These are phyloP conservation scores for Eristalis pertinax DNA, from an alignment of 2,888 invertebrate species.

Conservation along the genomic window DNA sequence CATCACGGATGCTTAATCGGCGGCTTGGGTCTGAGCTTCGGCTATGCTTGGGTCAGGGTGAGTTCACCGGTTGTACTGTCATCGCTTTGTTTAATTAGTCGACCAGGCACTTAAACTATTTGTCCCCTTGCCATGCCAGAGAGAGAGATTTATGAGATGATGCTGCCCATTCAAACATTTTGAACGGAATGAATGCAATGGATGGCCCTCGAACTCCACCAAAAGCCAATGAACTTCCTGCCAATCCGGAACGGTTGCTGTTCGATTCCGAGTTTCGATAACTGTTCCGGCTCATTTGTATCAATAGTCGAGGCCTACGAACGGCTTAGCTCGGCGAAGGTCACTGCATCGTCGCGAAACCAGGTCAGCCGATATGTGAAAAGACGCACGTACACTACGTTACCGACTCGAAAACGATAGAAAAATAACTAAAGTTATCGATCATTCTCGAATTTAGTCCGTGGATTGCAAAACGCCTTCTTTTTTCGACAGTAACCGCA, in stretches of 20 bases:
- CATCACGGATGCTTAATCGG: neutral
- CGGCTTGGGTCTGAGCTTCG: too few relatives aligned
- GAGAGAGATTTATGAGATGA: constrained; percentile 10
- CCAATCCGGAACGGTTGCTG: neutral
- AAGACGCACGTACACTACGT: neutral
- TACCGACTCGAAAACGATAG: neutral
- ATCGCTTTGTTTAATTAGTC: constrained; percentile 17
- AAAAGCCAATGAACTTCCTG: constrained; percentile 9
- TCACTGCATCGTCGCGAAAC: neutral
- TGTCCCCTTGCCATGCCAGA: neutral
- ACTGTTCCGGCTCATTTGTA: constrained; percentile 2
- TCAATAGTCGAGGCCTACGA: neutral
- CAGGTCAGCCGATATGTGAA: neutral
- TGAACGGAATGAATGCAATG: neutral
- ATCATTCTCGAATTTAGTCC: constrained; percentile 13
- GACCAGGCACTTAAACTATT: neutral
- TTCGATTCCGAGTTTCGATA: constrained; percentile 1
- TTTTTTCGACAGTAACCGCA: neutral
- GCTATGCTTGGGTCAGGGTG: constrained; percentile 48
- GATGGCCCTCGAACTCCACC: constrained; percentile 5
- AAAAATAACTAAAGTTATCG: constrained; percentile 11
- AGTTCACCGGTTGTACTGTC: constrained; percentile 25
- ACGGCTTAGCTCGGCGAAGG: neutral
- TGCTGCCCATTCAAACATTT: neutral
- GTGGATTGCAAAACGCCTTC: neutral